Conservation (phyloP, 2,797 vertebrate genomes). For the Lacerta agilis region DNA sequence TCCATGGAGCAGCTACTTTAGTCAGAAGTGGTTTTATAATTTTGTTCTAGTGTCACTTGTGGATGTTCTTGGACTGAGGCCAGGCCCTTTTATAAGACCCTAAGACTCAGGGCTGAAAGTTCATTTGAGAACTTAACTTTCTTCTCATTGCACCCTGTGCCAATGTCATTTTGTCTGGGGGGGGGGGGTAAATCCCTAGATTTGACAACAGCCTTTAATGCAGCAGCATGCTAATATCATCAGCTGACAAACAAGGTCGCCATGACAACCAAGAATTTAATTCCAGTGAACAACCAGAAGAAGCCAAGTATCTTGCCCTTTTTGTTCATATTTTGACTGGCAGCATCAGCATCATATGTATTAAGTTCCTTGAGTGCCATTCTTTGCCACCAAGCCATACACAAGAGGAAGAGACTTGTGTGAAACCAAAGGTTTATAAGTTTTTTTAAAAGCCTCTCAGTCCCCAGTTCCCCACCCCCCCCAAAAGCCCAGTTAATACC, state of each 20-base stretch:
- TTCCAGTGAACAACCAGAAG: not conserved
- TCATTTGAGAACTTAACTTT: not conserved
- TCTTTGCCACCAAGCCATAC: not conserved
- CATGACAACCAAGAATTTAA: not conserved
- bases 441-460: too few species aligned
- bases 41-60: not conserved
- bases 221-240: not conserved
- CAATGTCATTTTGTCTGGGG: not conserved
- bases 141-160: not conserved
- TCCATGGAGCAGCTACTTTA: not conserved
- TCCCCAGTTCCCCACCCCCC: too few species aligned
- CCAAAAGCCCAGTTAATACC: not conserved
- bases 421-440: not conserved
- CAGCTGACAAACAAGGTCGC: not conserved
- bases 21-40: not conserved
- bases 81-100: not conserved
- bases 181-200: fast-evolving
- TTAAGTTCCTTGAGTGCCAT: not conserved
- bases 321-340: not conserved
- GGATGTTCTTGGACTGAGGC: too few species aligned
- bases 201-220: not conserved
- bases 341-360: not conserved
- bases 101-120: not conserved
- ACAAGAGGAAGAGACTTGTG: not conserved
- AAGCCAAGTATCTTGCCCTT: not conserved